A percentile compares a stretch with the other conserved stretches of the same genome.
These are phyloP conservation scores for Oppia nitens DNA, from an alignment of 1,140 invertebrate genomes.

Conservation along the genomic window DNA sequence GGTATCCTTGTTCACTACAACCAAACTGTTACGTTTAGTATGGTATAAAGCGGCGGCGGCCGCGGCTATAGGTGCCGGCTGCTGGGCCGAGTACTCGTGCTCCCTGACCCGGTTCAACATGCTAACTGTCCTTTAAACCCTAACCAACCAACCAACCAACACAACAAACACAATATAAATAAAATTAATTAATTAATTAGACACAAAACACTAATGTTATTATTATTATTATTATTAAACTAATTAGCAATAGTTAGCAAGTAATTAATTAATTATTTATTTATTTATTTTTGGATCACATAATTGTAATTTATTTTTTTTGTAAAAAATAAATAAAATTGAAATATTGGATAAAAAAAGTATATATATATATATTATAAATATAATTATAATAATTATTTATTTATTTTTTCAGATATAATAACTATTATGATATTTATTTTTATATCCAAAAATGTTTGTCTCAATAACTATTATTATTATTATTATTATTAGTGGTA, in stretches of 20 bases:
- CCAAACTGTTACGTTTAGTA: not conserved
- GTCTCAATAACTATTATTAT: no score
- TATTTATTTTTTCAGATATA: no score
- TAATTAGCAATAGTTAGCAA: not conserved
- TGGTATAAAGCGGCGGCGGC: not conserved
- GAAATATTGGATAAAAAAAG: no score
- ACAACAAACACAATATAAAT: not conserved
- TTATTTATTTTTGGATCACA: not conserved
- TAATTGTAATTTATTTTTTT: not conserved
- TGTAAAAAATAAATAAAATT: no score
- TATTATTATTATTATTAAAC: no score
- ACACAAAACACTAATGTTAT: not conserved
- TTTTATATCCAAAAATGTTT: no score
- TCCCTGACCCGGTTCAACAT: not conserved
- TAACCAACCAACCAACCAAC: not conserved
- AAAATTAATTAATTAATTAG: not conserved
- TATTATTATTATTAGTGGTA: no score
- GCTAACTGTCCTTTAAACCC: not conserved
- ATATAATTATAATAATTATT: no score
- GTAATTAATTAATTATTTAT: not conserved
- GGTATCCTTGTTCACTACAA: conserved; percentile 2
- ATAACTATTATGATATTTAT: no score
- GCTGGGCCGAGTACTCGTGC: not conserved
- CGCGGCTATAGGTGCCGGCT: not conserved
- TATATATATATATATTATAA: no score